Percentiles rank a stretch among this genome's conserved stretches.
Evolutionary conservation across 2,113 vertebrate species (phyloP).

Genomic region (Pyrgilauda ruficollis): DNA sequence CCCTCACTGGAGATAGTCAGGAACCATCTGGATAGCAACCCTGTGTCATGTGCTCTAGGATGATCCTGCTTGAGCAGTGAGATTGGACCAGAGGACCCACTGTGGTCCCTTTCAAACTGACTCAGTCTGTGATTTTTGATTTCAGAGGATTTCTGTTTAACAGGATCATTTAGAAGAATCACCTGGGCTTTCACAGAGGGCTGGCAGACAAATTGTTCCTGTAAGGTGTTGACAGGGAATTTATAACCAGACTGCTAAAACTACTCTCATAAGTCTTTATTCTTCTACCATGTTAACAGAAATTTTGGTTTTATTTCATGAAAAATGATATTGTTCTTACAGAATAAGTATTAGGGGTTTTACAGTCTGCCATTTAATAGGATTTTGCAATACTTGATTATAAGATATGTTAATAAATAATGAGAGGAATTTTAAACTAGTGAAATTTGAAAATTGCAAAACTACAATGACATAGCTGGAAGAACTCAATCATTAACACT

Average conservation of each 20-base stretch:
- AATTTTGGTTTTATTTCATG: background rate
- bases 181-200: background rate
- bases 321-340: background rate
- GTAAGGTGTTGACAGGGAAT: background rate
- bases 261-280: background rate
- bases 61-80: background rate
- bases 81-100: background rate
- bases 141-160: background rate
- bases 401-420: background rate
- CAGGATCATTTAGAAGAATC: background rate
- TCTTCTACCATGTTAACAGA: background rate
- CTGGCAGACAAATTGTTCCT: background rate
- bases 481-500: background rate
- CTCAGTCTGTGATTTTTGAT: background rate
- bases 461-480: background rate
- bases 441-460: conserved; percentile 15
- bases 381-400: conserved; percentile 2
- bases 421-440: background rate
- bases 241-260: background rate
- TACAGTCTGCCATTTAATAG: background rate
- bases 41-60: background rate
- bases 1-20: background rate
- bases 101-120: background rate
- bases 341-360: background rate
- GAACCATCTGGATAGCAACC: background rate